Base-by-base conservation (phyloP, 2,888 invertebrate species). In the Amiota mariae region DNA sequence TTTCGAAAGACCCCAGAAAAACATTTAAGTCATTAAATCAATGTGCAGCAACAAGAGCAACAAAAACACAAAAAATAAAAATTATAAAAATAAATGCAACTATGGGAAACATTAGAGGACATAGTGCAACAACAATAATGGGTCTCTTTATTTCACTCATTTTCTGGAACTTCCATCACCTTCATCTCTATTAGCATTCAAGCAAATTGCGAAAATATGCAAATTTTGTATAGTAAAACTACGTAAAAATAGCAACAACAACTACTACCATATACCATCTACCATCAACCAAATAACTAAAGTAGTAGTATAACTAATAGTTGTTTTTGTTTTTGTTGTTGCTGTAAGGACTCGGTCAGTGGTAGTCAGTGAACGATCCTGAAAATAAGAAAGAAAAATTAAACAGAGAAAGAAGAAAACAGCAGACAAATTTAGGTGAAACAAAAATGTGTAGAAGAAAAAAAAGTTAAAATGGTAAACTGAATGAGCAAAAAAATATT, bases 201-300 rank as follows among this genome's bases (percentile, higher is more conserved):
- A 59, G 59, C 15, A 59, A 59, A 59, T 59, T 15, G 59, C 59
- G 12, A 59, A 59, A 59, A 59, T 59, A 59, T 59, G 59, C 59
- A 59, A 59, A 59, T 59, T 59, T 24, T 36, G 2, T 36, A 36
- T 2, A 36, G 6, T 36, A 36, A 36, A 36, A 36, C 8, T 36
- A 36, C 36, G 36, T 36, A 36, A 36, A 36, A 36, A 36, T 36
- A 36, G 36, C 36, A 36, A 6, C 36, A 36, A 36, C 36, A 36
- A 36, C 36, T 6, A 36, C 0, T 36, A 6, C 36, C 36, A 36
- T 36, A 0, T 36, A 36, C 36, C 36, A 36, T n/a, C n/a, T n/a
- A n/a, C 36, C 36, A 36, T 36, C 8, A 6, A 36, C 36, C 36
- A 36, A 36, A 36, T 36, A 36, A 36, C 54, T n/a, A 11, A n/a